These are phyloP conservation scores for Corythoichthys haematopterus DNA, from an alignment of 2,113 vertebrate genomes.

Conservation along the genomic window DNA sequence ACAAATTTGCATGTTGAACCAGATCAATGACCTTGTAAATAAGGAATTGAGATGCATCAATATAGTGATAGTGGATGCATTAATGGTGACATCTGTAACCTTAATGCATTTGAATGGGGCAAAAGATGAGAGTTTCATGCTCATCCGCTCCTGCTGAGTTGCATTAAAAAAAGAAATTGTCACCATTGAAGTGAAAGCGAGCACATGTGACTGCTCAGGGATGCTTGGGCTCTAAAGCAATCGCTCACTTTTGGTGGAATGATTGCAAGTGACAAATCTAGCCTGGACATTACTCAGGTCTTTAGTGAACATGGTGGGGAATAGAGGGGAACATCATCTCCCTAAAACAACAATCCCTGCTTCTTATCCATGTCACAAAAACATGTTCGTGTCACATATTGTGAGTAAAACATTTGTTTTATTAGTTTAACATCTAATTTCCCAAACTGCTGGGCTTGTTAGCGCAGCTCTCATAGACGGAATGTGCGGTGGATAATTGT, in stretches of 20 bases:
- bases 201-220: conserved; percentile 9
- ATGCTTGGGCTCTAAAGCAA: not conserved
- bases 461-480: not conserved
- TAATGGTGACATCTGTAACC: not conserved
- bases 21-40: not conserved
- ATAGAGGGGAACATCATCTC: not conserved
- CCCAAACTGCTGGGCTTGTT: not conserved
- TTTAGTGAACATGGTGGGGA: conserved; percentile 4
- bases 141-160: not conserved
- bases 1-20: not conserved
- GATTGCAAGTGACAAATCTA: conserved; percentile 7
- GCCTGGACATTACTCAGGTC: not conserved
- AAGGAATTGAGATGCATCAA: not conserved
- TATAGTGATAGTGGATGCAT: not conserved
- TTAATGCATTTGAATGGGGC: not conserved
- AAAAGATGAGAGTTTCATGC: not conserved
- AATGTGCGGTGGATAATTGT: not conserved
- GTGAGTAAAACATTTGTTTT: not conserved
- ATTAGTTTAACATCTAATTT: not conserved
- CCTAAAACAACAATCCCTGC: not conserved
- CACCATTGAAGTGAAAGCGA: not conserved
- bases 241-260: not conserved
- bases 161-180: not conserved
- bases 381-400: not conserved
- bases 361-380: not conserved